phyloP scores from a whole-genome alignment of 2,888 invertebrate genomes.

The Timema podura region DNA sequence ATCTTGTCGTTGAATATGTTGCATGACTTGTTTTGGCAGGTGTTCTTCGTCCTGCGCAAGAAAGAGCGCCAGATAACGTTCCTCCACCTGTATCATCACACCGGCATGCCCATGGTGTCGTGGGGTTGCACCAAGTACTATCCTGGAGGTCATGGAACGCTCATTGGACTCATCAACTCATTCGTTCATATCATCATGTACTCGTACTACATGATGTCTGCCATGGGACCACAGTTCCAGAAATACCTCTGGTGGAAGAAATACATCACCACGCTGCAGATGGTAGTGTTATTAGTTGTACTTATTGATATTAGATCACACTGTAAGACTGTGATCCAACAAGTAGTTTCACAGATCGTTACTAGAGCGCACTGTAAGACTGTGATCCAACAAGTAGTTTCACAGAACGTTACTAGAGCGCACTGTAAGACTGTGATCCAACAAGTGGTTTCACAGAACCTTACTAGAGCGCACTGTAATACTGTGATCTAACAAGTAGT shows the following conservation, averaged over 20 bases:
- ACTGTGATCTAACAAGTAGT: too few relatives aligned
- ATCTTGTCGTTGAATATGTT: too few relatives aligned
- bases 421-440: too few relatives aligned
- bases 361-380: too few relatives aligned
- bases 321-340: too few relatives aligned
- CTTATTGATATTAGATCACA: neutral
- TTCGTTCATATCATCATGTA: constrained; percentile 42
- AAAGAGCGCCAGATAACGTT: constrained; percentile 51
- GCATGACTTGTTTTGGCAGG: too few relatives aligned
- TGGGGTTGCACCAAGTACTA: constrained; percentile 50
- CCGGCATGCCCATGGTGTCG: constrained; percentile 40
- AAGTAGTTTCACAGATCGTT: too few relatives aligned
- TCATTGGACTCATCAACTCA: constrained; percentile 44
- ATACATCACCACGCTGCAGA: constrained; percentile 40
- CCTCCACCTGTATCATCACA: constrained; percentile 52
- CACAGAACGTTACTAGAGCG: too few relatives aligned
- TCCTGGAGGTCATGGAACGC: constrained; percentile 41
- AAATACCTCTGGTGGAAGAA: constrained; percentile 41
- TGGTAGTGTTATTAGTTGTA: constrained; percentile 34
- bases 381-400: too few relatives aligned
- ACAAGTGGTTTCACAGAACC: too few relatives aligned
- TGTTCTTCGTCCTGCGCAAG: constrained; percentile 51
- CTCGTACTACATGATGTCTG: constrained; percentile 39
- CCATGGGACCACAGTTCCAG: constrained; percentile 38
- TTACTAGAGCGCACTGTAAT: too few relatives aligned